phyloP scores from a whole-genome alignment of 2,797 vertebrate species.

The Pagetopsis macropterus region DNA sequence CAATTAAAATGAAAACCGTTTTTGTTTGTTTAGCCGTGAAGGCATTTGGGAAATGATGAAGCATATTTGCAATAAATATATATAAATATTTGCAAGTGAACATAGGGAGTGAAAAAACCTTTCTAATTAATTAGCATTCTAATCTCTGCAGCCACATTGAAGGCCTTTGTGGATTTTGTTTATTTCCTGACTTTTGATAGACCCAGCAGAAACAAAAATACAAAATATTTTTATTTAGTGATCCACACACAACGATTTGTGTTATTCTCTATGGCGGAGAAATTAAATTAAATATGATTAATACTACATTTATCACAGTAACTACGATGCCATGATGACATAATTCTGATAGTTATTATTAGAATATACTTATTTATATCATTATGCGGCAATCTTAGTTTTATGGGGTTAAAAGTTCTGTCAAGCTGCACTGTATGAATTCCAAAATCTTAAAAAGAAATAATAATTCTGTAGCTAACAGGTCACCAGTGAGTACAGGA shows the following conservation, averaged over 20 bases:
- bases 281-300: neutral
- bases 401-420: slow-evolving; percentile 9
- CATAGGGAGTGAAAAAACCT: slow-evolving; percentile 32
- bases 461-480: slow-evolving; percentile 28
- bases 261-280: neutral
- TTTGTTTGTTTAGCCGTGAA: slow-evolving; percentile 41
- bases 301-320: neutral
- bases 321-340: neutral
- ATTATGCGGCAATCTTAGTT: neutral
- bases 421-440: slow-evolving; percentile 15
- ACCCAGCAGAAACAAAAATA: slow-evolving; percentile 27
- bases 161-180: slow-evolving; percentile 44
- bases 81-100: slow-evolving; percentile 40
- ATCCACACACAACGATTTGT: slow-evolving; percentile 3
- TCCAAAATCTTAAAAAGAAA: slow-evolving; percentile 10
- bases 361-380: neutral
- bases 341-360: neutral
- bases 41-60: slow-evolving; percentile 28
- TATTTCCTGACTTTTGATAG: slow-evolving; percentile 51
- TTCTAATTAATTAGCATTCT: slow-evolving; percentile 65
- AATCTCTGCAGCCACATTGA: slow-evolving; percentile 52
- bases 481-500: slow-evolving; percentile 32
- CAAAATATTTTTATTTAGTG: slow-evolving; percentile 5
- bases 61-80: slow-evolving; percentile 13
- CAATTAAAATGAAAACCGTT: slow-evolving; percentile 47